Conservation (phyloP, 2,113 vertebrate species). For the Furnarius figulus region DNA sequence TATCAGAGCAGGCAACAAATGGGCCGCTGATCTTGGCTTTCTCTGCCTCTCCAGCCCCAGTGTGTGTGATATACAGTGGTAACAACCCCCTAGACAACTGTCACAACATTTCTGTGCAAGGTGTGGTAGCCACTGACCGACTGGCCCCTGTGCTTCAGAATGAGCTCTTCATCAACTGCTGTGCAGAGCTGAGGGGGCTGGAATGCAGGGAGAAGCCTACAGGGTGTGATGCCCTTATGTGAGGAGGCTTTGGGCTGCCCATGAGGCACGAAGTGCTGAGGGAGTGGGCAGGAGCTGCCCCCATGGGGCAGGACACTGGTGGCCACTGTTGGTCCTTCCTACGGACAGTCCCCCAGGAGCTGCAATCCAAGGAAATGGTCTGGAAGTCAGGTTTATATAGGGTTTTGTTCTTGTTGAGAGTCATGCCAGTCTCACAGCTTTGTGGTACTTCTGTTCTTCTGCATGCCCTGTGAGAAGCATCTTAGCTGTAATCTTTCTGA, state of each 20-base stretch:
- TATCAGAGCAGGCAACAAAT: constrained; percentile 57
- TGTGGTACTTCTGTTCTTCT: neutral
- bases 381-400: neutral
- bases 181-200: neutral
- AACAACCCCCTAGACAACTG: constrained; percentile 20
- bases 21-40: neutral
- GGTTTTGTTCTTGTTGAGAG: neutral
- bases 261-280: accelerated
- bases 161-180: neutral
- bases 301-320: neutral
- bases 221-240: neutral
- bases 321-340: neutral
- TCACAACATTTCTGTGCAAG: constrained; percentile 3
- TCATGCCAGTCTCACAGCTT: neutral
- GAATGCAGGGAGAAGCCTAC: neutral
- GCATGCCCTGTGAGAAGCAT: neutral
- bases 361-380: neutral
- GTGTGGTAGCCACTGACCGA: neutral
- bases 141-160: neutral
- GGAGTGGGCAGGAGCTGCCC: neutral
- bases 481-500: neutral
- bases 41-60: neutral
- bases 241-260: neutral
- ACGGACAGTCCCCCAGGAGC: accelerated
- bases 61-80: neutral